Conservation (phyloP, 2,113 vertebrate genomes). For the Piaya cayana region DNA sequence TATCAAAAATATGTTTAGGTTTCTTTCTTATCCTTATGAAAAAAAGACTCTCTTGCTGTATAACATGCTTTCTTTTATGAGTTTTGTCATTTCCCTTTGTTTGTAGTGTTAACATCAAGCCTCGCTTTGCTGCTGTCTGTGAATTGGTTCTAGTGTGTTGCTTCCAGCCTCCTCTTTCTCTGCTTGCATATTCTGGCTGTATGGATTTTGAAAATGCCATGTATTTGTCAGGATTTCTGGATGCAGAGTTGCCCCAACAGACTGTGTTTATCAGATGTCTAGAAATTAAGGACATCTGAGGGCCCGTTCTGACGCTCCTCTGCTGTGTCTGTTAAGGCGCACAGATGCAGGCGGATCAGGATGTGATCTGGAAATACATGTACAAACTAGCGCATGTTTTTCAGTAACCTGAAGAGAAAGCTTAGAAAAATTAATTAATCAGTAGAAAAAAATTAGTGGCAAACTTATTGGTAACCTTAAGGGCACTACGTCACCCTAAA, state of each 20-base stretch:
- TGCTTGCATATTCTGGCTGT: not conserved
- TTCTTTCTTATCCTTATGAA: not conserved
- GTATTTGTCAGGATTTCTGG: not conserved
- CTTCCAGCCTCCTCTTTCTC: not conserved
- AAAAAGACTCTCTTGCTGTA: not conserved
- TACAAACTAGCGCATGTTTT: not conserved
- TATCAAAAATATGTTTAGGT: not conserved
- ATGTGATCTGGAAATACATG: not conserved
- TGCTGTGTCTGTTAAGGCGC: not conserved
- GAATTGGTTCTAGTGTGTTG: not conserved
- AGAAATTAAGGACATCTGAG: not conserved
- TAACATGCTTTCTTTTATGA: not conserved
- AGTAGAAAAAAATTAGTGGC: not conserved
- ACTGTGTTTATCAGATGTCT: not conserved
- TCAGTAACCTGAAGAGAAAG: not conserved
- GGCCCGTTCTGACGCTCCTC: not conserved
- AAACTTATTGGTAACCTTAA: not conserved
- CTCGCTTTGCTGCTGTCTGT: not conserved
- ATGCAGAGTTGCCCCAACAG: not conserved
- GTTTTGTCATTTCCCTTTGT: not conserved
- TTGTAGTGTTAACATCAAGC: not conserved
- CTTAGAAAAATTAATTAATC: too few relatives aligned
- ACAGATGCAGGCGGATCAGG: not conserved
- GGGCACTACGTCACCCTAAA: not conserved
- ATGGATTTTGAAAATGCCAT: not conserved